A percentile compares a stretch with the other conserved stretches of the same genome.
Conservation (phyloP, 2,113 vertebrate genomes). For the Nanorana parkeri region DNA sequence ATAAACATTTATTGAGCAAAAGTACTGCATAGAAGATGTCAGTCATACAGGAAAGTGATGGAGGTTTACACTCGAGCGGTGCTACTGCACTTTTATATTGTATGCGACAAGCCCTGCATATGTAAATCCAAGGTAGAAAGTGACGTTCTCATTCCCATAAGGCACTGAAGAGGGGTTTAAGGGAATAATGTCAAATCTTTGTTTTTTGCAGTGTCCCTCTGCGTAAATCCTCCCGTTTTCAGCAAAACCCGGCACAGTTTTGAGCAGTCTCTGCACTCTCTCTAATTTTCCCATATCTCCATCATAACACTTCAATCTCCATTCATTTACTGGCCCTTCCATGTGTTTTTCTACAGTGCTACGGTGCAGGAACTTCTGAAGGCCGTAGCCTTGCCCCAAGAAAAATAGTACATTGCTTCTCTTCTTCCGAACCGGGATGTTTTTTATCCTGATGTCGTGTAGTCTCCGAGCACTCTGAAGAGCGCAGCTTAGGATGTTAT, state of each 20-base stretch:
- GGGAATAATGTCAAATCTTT: slow-evolving; percentile 65
- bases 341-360: slow-evolving; percentile 73
- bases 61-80: too few species aligned
- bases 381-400: slow-evolving; percentile 73
- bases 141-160: slow-evolving; percentile 74
- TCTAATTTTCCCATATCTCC: slow-evolving; percentile 71
- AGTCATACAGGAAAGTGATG: too few species aligned
- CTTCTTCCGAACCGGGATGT: slow-evolving; percentile 72
- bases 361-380: slow-evolving; percentile 78
- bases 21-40: too few species aligned
- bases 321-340: slow-evolving; percentile 69
- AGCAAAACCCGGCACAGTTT: slow-evolving; percentile 78
- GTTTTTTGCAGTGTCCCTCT: slow-evolving; percentile 63
- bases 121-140: slow-evolving; percentile 71
- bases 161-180: slow-evolving; percentile 72
- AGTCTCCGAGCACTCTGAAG: slow-evolving; percentile 70
- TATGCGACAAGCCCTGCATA: slow-evolving; percentile 59
- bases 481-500: slow-evolving; percentile 70
- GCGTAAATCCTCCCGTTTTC: slow-evolving; percentile 74
- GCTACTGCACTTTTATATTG: not conserved
- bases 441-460: slow-evolving; percentile 74
- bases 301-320: slow-evolving; percentile 74
- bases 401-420: slow-evolving; percentile 78
- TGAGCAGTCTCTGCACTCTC: slow-evolving; percentile 65
- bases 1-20: too few species aligned